These are phyloP conservation scores for Melanotaenia trifasciata DNA, from an alignment of 2,797 vertebrate species.

Conservation along the genomic window DNA sequence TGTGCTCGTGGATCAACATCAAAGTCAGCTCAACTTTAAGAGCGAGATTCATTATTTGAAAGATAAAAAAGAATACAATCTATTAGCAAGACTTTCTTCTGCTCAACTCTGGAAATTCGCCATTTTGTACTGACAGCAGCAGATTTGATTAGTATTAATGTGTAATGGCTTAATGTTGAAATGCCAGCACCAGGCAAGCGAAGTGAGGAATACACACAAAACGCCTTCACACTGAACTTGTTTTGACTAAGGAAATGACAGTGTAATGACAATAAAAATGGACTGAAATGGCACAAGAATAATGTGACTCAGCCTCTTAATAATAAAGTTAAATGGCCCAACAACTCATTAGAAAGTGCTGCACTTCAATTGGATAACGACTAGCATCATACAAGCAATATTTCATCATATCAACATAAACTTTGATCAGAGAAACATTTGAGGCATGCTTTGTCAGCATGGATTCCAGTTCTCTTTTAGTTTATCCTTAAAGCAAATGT, in stretches of 20 bases:
- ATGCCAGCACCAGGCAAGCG: conserved; percentile 29
- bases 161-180: conserved; percentile 58
- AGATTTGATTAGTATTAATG: conserved; percentile 68
- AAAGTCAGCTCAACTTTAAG: conserved; percentile 65
- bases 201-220: conserved; percentile 36
- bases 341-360: conserved; percentile 1
- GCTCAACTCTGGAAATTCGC: conserved; percentile 52
- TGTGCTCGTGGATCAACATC: conserved; percentile 56
- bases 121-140: conserved; percentile 67
- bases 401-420: neutral
- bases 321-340: conserved; percentile 9
- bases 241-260: conserved; percentile 14
- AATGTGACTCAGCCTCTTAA: neutral
- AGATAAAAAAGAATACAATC: conserved; percentile 58
- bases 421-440: conserved; percentile 7
- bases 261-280: conserved; percentile 43
- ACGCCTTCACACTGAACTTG: conserved; percentile 32
- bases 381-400: neutral
- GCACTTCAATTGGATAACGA: conserved; percentile 22
- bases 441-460: conserved; percentile 11
- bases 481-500: neutral
- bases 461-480: conserved; percentile 5
- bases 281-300: conserved; percentile 14
- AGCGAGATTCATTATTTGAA: conserved; percentile 69
- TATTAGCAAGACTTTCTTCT: conserved; percentile 59